These are phyloP conservation scores for Campylorhamphus procurvoides DNA, from an alignment of 2,113 vertebrate genomes.

Conservation along the genomic window DNA sequence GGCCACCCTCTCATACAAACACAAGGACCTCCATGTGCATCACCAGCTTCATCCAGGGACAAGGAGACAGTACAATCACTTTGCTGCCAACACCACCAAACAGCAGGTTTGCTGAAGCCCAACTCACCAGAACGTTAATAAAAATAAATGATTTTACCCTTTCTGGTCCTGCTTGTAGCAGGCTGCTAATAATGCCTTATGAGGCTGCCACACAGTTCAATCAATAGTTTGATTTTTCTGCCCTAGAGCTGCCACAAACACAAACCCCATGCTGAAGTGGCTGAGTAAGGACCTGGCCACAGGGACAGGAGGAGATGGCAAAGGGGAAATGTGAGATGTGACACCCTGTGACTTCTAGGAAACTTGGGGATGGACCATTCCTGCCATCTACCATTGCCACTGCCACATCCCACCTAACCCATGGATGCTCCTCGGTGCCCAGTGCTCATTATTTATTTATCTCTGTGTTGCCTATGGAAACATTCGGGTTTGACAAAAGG, in stretches of 20 bases:
- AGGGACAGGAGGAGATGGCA: rapidly evolving
- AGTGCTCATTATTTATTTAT: background rate
- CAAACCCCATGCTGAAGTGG: background rate
- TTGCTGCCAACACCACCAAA: background rate
- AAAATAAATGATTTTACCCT: conserved; percentile 4
- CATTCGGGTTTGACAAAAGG: conserved; percentile 56
- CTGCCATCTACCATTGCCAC: background rate
- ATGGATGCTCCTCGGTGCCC: background rate
- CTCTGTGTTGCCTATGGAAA: conserved; percentile 33
- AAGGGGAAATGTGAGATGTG: background rate
- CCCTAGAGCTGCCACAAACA: conserved; percentile 42
- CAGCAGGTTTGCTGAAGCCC: background rate
- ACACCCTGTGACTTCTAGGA: background rate
- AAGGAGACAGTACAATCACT: background rate
- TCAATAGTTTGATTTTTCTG: conserved; percentile 73
- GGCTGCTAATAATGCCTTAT: conserved; percentile 40
- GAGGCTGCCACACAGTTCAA: conserved; percentile 29
- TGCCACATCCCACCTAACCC: background rate
- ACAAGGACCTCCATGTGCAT: background rate
- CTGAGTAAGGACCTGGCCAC: background rate
- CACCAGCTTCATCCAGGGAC: background rate
- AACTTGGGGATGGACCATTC: background rate
- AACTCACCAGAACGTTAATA: conserved; percentile 21
- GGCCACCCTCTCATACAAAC: background rate
- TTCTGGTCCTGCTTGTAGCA: background rate